Evolutionary conservation across 2,113 vertebrate species (phyloP), one percentile per base, ranked within the genome.

Genomic region (Elgaria multicarinata): DNA sequence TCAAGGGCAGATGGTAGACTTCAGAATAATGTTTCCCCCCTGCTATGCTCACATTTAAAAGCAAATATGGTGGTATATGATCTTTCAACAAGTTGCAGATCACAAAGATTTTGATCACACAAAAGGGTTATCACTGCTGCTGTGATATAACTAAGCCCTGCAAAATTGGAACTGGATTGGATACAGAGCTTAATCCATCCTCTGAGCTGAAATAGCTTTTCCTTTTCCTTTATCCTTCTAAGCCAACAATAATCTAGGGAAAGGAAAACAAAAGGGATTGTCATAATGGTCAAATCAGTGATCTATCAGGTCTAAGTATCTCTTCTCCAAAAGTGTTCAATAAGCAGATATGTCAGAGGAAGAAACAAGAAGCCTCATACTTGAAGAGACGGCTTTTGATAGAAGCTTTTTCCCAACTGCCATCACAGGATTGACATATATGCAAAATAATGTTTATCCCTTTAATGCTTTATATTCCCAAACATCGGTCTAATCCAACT

Each of bases 141-240:
- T 81, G 14, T 72, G 14, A 85, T 53, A 90, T 75, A 92, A 78
- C 46, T 89, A 76, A 67, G 92, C 26, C 28, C 26, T 88, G 67
- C 87, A 88, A 93, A 66, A 92, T 28, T 0, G 0, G 44, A 91
- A 82, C 6, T 90, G 53, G 62, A 91, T 88, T 93, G 86, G 89
- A 92, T 72, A 50, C 77, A 93, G 91, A 92, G 81, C 26, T 2
- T 83, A 92, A 90, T 87, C 69, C n/a, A 87, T 67, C 67, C 87
- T 87, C 66, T 39, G 33, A 92, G 88, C 89, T 78, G 39, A 92
- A 76, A 74, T 12, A 66, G 16, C 50, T 90, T 89, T 87, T 50
- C 26, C 74, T 89, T 92, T 83, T 46, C 39, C 77, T 91, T 92
- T 85, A 86, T 87, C 50, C 87, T 83, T 83, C 33, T 64, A 64